phyloP scores from a whole-genome alignment of 2,888 invertebrate genomes.

The Acleris sparsana region DNA sequence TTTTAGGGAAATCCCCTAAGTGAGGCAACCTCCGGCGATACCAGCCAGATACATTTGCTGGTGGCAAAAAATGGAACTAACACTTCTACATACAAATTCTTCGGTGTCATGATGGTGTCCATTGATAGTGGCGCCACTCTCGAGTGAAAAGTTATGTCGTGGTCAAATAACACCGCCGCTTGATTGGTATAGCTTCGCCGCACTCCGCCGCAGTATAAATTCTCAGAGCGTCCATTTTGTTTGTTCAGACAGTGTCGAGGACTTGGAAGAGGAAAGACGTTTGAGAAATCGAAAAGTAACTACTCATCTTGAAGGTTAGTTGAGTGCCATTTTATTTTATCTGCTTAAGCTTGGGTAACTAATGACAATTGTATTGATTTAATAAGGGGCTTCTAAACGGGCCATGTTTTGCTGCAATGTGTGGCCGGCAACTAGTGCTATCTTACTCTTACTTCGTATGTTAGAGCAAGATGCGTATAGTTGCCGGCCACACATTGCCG shows the following conservation, averaged over 20 bases:
- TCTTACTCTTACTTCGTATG: too few species aligned
- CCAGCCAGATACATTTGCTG: background rate
- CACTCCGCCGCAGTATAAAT: background rate
- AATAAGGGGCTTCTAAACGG: too few species aligned
- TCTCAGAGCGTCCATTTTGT: background rate
- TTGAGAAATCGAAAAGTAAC: too few species aligned
- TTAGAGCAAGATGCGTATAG: too few species aligned
- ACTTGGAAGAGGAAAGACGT: background rate
- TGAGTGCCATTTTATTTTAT: too few species aligned
- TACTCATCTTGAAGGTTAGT: too few species aligned
- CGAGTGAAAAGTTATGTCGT: background rate
- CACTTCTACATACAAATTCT: background rate
- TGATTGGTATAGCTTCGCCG: background rate
- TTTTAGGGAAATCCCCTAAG: constrained; percentile 8
- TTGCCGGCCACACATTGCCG: too few species aligned
- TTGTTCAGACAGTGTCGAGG: background rate
- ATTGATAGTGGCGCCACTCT: constrained; percentile 15
- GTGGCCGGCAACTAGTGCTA: too few species aligned
- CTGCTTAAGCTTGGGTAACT: too few species aligned
- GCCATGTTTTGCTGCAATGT: too few species aligned
- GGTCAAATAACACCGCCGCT: background rate
- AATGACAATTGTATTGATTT: too few species aligned
- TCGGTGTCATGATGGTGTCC: too few species aligned
- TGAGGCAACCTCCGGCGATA: background rate
- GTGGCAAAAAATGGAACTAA: constrained; percentile 7